phyloP scores from a whole-genome alignment of 1,140 invertebrate genomes.

The Brevipalpus yothersi region DNA sequence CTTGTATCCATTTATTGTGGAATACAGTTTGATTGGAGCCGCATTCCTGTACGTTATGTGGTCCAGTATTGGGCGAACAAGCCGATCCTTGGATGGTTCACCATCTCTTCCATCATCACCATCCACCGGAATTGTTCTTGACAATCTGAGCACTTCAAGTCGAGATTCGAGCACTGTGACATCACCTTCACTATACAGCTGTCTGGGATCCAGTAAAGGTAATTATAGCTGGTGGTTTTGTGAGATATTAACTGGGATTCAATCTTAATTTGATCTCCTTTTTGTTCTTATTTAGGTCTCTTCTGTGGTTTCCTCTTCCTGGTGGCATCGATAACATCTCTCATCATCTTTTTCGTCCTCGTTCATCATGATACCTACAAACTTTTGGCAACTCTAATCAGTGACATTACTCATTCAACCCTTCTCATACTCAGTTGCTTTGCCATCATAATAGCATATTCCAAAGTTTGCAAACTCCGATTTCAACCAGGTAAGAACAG shows the following conservation, averaged over 20 bases:
- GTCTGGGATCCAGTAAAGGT: conserved; percentile 61
- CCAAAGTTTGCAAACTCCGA: conserved; percentile 39
- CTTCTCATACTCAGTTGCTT: conserved; percentile 61
- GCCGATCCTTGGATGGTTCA: not conserved
- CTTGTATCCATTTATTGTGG: conserved; percentile 84
- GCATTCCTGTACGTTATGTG: conserved; percentile 94
- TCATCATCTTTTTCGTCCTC: conserved; percentile 79
- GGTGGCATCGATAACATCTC: conserved; percentile 67
- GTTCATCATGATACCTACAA: conserved; percentile 28
- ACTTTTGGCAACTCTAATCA: conserved; percentile 53
- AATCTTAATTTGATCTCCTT: not conserved
- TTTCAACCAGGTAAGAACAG: conserved; percentile 8
- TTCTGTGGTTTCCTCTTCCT: conserved; percentile 71
- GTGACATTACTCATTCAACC: conserved; percentile 63
- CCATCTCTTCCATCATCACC: not conserved
- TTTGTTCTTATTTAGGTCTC: conserved; percentile 28
- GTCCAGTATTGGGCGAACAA: conserved; percentile 44
- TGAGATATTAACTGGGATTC: not conserved
- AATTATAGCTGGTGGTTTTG: not conserved
- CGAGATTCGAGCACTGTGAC: not conserved
- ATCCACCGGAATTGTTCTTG: not conserved
- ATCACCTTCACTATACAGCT: conserved; percentile 24
- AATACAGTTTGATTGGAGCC: conserved; percentile 85
- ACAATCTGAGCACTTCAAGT: conserved; percentile 7
- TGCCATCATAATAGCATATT: conserved; percentile 68